Conservation (phyloP, 2,888 invertebrate genomes). For the Ophion costatus region DNA sequence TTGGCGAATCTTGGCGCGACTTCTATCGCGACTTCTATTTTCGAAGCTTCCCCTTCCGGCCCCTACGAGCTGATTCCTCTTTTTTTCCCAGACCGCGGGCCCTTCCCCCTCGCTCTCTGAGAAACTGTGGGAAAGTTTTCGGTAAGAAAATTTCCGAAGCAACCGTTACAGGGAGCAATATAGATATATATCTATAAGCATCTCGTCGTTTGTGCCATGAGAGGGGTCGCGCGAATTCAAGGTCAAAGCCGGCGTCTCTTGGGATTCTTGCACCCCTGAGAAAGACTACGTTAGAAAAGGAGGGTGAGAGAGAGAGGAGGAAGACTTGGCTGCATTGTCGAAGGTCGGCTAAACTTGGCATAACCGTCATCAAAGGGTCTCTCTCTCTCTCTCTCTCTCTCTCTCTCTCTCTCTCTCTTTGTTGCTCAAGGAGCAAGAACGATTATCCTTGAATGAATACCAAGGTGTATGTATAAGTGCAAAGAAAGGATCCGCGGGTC, state of each 20-base stretch:
- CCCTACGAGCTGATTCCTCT: constrained; percentile 7
- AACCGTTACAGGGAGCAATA: constrained; percentile 54
- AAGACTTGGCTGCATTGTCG: constrained; percentile 74
- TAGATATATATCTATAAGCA: constrained; percentile 23
- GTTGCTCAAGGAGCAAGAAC: constrained; percentile 73
- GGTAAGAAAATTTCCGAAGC: constrained; percentile 64
- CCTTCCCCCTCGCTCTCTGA: constrained; percentile 32
- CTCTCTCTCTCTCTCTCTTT: neutral
- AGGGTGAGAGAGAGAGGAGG: constrained; percentile 15
- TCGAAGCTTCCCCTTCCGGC: neutral
- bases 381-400: constrained; percentile 6
- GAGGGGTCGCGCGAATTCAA: constrained; percentile 75
- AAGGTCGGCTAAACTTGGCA: constrained; percentile 77
- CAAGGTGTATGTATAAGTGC: constrained; percentile 67
- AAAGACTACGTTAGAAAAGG: constrained; percentile 34
- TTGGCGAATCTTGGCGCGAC: constrained; percentile 66
- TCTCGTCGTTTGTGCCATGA: constrained; percentile 24
- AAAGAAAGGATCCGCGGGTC: constrained; percentile 62
- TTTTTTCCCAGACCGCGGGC: constrained; percentile 35
- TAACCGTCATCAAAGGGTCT: constrained; percentile 75
- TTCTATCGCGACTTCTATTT: constrained; percentile 46
- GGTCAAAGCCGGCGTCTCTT: constrained; percentile 71
- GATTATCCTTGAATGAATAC: constrained; percentile 71
- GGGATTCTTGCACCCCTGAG: constrained; percentile 64
- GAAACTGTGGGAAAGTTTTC: constrained; percentile 70